These are phyloP conservation scores for Heliconius melpomene DNA, from an alignment of 1,140 invertebrate species.

Conservation along the genomic window DNA sequence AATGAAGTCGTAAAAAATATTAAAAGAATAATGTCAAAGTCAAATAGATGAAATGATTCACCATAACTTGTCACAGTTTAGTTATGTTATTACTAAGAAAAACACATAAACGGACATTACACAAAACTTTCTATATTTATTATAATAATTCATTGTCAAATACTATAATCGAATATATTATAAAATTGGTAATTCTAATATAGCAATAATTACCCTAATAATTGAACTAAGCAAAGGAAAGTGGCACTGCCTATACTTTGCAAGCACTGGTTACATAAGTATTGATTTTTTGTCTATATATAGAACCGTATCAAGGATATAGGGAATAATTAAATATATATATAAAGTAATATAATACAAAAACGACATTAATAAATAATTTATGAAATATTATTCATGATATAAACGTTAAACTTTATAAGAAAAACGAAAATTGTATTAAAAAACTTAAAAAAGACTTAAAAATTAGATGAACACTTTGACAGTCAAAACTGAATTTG, in stretches of 20 bases:
- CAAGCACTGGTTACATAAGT: slow-evolving; percentile 18
- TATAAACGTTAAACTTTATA: not conserved
- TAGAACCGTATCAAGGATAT: not conserved
- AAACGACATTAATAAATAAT: not conserved
- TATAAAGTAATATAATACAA: not conserved
- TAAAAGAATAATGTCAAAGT: not conserved
- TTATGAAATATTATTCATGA: not conserved
- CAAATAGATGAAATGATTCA: not conserved
- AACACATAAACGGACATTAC: slow-evolving; percentile 16
- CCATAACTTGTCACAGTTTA: not conserved
- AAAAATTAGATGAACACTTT: not conserved
- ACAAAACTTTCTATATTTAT: slow-evolving; percentile 28
- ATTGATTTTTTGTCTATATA: slow-evolving; percentile 5
- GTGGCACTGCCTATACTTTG: slow-evolving; percentile 21
- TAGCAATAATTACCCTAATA: slow-evolving; percentile 35
- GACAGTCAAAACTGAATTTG: not conserved
- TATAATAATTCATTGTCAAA: slow-evolving; percentile 29
- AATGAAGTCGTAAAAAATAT: not conserved
- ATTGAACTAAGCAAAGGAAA: slow-evolving; percentile 41
- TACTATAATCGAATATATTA: slow-evolving; percentile 7
- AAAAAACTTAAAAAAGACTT: not conserved
- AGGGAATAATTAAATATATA: not conserved
- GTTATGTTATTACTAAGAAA: not conserved
- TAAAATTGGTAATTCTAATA: slow-evolving; percentile 18
- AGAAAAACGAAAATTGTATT: not conserved